A percentile compares a stretch with the other conserved stretches of the same genome.
Conservation (phyloP, 2,888 invertebrate genomes). For the Drosophila ezoana region DNA sequence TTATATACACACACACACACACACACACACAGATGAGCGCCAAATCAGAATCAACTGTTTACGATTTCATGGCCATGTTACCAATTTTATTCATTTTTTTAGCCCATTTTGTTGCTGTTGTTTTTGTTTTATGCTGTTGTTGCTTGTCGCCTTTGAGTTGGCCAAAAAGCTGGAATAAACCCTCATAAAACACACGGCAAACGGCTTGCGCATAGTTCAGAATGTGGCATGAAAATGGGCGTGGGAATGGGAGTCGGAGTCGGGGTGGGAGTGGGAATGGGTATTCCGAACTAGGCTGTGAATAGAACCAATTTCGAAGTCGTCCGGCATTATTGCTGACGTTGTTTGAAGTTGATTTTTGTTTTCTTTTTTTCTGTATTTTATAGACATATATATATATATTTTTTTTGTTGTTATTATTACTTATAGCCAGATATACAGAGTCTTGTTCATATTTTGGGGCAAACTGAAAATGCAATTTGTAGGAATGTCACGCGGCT, state of each 20-base stretch:
- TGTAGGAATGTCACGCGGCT: slow-evolving; percentile 66
- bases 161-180: slow-evolving; percentile 55
- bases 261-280: background rate
- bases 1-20: slow-evolving; percentile 1
- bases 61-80: slow-evolving; percentile 60
- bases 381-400: background rate
- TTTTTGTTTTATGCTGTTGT: slow-evolving; percentile 1
- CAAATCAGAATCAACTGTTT: slow-evolving; percentile 66
- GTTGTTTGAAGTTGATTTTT: slow-evolving; percentile 43
- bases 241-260: background rate
- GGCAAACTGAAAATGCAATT: slow-evolving; percentile 56
- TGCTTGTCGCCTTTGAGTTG: slow-evolving; percentile 28
- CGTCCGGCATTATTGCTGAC: slow-evolving; percentile 54
- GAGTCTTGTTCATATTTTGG: slow-evolving; percentile 7
- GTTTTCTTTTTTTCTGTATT: no score
- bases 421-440: background rate
- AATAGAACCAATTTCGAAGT: slow-evolving; percentile 17
- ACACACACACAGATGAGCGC: slow-evolving; percentile 5
- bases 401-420: background rate
- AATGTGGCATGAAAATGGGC: background rate
- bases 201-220: slow-evolving; percentile 35
- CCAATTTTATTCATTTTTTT: slow-evolving; percentile 30
- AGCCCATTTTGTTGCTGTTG: slow-evolving; percentile 6
- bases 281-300: slow-evolving; percentile 5
- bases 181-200: slow-evolving; percentile 67